Percentiles rank a stretch among this genome's conserved stretches.
Evolutionary conservation across 1,140 invertebrate genomes (phyloP).

Genomic region (Whitmania pigra): DNA sequence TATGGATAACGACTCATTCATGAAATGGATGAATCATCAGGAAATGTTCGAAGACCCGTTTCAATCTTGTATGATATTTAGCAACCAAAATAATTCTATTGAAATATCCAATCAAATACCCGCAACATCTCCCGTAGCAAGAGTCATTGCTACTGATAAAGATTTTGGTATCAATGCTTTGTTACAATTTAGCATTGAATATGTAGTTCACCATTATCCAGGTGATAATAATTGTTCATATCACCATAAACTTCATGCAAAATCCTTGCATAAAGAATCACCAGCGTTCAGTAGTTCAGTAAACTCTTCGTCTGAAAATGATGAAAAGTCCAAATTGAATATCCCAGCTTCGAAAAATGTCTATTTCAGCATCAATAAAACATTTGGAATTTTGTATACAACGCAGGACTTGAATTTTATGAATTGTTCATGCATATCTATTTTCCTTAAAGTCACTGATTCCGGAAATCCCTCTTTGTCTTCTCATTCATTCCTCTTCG

Average conservation of each 20-base stretch:
- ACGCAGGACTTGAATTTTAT: background rate
- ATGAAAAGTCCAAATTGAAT: background rate
- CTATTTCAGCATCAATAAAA: background rate
- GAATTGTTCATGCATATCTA: background rate
- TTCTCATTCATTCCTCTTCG: background rate
- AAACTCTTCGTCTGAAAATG: background rate
- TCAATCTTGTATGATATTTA: background rate
- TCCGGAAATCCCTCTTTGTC: background rate
- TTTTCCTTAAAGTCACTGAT: background rate
- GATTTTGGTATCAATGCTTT: slow-evolving; percentile 11
- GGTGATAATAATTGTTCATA: background rate
- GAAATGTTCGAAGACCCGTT: no score
- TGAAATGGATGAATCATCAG: no score
- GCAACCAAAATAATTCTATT: slow-evolving; percentile 2
- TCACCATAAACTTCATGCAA: background rate
- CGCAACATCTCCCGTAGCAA: background rate
- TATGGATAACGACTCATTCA: no score
- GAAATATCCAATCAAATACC: slow-evolving; percentile 9
- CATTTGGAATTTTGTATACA: background rate
- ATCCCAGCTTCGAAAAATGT: background rate
- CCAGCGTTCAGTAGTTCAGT: no score
- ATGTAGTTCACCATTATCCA: background rate
- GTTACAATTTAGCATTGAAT: background rate
- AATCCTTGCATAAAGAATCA: background rate
- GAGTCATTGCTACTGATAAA: background rate